Evolutionary conservation across 2,888 invertebrate species (phyloP).

Genomic region (Elmis aenea): DNA sequence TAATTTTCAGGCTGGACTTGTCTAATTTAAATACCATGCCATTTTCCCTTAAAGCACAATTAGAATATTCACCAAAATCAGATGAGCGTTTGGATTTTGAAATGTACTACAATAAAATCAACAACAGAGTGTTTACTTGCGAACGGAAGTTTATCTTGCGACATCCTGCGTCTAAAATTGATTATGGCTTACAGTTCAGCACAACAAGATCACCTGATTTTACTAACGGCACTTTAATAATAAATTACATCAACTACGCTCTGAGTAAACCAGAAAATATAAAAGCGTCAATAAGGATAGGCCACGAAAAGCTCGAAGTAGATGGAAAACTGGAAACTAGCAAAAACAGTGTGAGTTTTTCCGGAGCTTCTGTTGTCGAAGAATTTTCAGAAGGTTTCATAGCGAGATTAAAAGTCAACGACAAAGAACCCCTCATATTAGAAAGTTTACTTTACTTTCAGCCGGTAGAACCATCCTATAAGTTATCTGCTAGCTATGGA

Average conservation of each 20-base stretch:
- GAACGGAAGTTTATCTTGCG: slow-evolving; percentile 20
- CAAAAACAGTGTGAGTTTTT: slow-evolving; percentile 20
- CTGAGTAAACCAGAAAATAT: slow-evolving; percentile 18
- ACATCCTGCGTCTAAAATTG: slow-evolving; percentile 26
- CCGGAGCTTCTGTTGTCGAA: slow-evolving; percentile 17
- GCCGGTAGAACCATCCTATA: slow-evolving; percentile 21
- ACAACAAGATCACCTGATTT: slow-evolving; percentile 13
- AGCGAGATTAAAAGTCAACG: slow-evolving; percentile 19
- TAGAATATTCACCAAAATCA: slow-evolving; percentile 22
- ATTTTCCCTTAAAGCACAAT: slow-evolving; percentile 15
- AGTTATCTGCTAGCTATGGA: slow-evolving; percentile 22
- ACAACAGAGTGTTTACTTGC: slow-evolving; percentile 10
- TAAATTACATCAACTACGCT: slow-evolving; percentile 23
- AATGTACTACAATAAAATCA: slow-evolving; percentile 21
- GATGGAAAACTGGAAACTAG: slow-evolving; percentile 20
- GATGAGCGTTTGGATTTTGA: slow-evolving; percentile 22
- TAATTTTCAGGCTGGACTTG: slow-evolving; percentile 20
- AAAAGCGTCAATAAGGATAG: slow-evolving; percentile 22
- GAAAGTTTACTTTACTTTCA: slow-evolving; percentile 24
- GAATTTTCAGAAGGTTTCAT: slow-evolving; percentile 18
- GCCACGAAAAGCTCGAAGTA: slow-evolving; percentile 23
- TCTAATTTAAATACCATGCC: slow-evolving; percentile 16
- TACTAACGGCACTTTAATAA: slow-evolving; percentile 21
- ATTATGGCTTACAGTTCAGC: slow-evolving; percentile 23
- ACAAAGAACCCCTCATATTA: slow-evolving; percentile 26